Percentiles rank a stretch among this genome's conserved stretches.
phyloP scores from a whole-genome alignment of 2,888 invertebrate species.

The Caenorhabditis sp. region DNA sequence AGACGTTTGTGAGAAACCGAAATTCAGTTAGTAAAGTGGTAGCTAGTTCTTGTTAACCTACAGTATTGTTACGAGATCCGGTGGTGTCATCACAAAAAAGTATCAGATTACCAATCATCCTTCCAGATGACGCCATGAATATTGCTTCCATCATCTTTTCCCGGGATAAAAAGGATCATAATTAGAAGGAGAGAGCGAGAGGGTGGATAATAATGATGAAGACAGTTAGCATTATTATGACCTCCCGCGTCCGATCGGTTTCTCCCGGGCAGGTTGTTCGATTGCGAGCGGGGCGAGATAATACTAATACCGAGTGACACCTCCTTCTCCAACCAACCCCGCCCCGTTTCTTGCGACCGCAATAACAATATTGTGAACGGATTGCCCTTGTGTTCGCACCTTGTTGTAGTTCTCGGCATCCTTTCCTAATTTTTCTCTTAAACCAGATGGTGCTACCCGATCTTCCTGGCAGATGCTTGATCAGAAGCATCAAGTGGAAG shows the following conservation, averaged over 20 bases:
- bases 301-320: constrained; percentile 50
- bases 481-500: too few relatives aligned
- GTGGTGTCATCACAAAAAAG: too few relatives aligned
- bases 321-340: constrained; percentile 12
- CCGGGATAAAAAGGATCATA: constrained; percentile 3
- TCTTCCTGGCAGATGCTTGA: too few relatives aligned
- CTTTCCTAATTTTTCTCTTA: too few relatives aligned
- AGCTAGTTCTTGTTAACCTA: too few relatives aligned
- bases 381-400: constrained; percentile 16
- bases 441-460: too few relatives aligned
- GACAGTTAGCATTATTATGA: constrained; percentile 39
- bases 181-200: background rate
- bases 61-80: too few relatives aligned
- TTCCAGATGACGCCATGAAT: constrained; percentile 36
- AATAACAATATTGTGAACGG: constrained; percentile 8
- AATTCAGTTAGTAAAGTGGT: too few relatives aligned
- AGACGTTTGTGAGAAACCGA: too few relatives aligned
- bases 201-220: too few relatives aligned
- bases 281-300: constrained; percentile 10
- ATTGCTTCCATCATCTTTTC: constrained; percentile 20
- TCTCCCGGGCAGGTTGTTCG: constrained; percentile 4
- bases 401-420: background rate
- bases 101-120: constrained; percentile 25
- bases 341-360: constrained; percentile 14
- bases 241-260: background rate